Evolutionary conservation across 1,140 invertebrate genomes (phyloP).

Genomic region (Venturia canescens): DNA sequence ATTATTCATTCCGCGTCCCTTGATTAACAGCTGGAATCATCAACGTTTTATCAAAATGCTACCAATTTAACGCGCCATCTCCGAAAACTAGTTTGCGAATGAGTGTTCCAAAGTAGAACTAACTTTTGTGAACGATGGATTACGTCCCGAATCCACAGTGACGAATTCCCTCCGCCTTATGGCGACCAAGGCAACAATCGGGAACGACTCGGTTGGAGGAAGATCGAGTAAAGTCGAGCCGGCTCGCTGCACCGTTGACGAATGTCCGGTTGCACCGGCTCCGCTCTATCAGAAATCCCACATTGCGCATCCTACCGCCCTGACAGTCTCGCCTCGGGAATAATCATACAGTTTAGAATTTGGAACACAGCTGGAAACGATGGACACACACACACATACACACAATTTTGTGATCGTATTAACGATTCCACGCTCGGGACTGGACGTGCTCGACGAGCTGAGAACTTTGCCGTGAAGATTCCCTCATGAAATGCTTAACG

Average conservation of each 20-base stretch:
- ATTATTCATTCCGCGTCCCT: too few species aligned
- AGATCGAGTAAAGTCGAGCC: conserved; percentile 30
- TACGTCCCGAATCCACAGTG: too few species aligned
- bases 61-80: too few species aligned
- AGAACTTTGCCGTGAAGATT: conserved; percentile 3
- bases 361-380: background rate
- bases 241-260: conserved; percentile 33
- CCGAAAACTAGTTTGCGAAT: too few species aligned
- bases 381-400: background rate
- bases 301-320: conserved; percentile 15
- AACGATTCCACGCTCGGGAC: background rate
- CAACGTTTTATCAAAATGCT: too few species aligned
- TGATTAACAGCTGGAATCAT: too few species aligned
- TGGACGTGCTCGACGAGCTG: background rate
- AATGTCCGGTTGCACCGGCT: conserved; percentile 28
- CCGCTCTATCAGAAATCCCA: conserved; percentile 20
- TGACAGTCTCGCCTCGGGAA: conserved; percentile 2
- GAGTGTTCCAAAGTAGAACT: too few species aligned
- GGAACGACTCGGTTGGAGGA: conserved; percentile 32
- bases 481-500: conserved; percentile 21
- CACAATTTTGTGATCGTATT: background rate
- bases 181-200: conserved; percentile 15
- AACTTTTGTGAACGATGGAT: too few species aligned
- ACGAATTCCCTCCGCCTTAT: background rate
- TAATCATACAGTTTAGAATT: conserved; percentile 2